Evolutionary conservation across 2,797 vertebrate genomes (phyloP), one percentile per base, ranked within the genome.

Genomic region (Acrossocheilus fasciatus): DNA sequence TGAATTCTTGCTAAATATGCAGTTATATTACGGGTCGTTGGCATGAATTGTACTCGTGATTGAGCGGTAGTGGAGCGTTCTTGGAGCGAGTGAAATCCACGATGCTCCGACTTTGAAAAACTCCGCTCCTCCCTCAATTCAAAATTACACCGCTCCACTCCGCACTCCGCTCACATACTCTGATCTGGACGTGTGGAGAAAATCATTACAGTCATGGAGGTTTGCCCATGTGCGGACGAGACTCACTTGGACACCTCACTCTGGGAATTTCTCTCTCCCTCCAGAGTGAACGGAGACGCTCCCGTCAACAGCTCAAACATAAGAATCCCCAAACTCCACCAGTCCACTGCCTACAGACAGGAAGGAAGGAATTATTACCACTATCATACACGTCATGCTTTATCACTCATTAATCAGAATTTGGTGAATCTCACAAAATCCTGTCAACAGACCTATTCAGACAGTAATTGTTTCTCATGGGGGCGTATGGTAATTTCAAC

Each of bases 261-360:
- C 92, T 98, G 97, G 0, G 97, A 96, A 92, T 98, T 98, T 91
- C 96, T 96, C 92, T 98, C 97, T 7, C 97, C 97, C 93, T 98
- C 97, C 93, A 98, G 89, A 4, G 97, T 98, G 89, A 98, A 98
- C 20, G 97, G 97, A 66, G 97, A 98, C 0, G 97, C 97, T 68
- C 97, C 97, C 0, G 97, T 98, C 91, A 98, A 94, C 84, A 98
- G 94, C 93, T 98, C 97, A 72, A 98, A 98, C 93, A 98, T 97
- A 88, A 98, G 92, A 92, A 98, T 98, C 3, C 97, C 97, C 70
- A 98, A 93, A 88, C 97, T 98, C 97, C 97, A 98, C 97, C 97
- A 98, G 91, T 98, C 97, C 85, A 98, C 97, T 0, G 97, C 96
- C 97, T 98, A 87, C 34, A 45, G 39, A 45, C 34, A 39, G 36